These are phyloP conservation scores for Gobiocypris rarus DNA, from an alignment of 2,113 vertebrate genomes.

Conservation along the genomic window DNA sequence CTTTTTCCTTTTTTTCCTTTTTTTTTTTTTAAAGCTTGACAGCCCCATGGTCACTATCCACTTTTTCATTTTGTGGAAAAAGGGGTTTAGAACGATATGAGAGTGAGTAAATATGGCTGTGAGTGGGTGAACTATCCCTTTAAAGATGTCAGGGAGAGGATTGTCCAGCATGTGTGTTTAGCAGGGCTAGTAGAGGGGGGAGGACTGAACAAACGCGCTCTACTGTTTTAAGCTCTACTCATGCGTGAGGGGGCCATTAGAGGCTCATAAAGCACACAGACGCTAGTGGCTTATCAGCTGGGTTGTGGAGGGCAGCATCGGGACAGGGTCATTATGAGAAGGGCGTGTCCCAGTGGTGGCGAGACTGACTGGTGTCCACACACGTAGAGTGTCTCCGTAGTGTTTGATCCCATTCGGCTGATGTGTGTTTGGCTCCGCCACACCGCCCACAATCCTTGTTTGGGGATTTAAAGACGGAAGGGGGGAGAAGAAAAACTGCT, in stretches of 20 bases:
- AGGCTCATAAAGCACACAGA: conserved; percentile 32
- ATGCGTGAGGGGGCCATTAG: conserved; percentile 44
- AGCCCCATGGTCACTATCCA: neutral
- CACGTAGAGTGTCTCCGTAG: conserved; percentile 2
- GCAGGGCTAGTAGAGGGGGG: neutral
- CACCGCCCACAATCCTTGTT: conserved; percentile 17
- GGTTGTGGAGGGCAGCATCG: neutral
- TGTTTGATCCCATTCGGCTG: conserved; percentile 18
- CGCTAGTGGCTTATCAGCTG: conserved; percentile 29
- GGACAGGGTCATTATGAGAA: conserved; percentile 16
- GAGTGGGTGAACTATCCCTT: neutral
- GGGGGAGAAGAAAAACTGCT: conserved; percentile 16
- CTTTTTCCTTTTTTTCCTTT: neutral
- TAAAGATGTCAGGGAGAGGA: conserved; percentile 16
- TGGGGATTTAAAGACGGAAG: conserved; percentile 24
- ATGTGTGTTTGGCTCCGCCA: conserved; percentile 22
- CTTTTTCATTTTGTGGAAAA: neutral
- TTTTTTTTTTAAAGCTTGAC: neutral
- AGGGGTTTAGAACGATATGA: neutral
- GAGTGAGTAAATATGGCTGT: conserved; percentile 5
- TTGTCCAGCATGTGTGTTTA: conserved; percentile 24
- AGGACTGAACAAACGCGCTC: neutral
- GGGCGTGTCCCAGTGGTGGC: conserved; percentile 9
- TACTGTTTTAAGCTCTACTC: conserved; percentile 35
- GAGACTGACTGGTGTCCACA: conserved; percentile 13